phyloP scores from a whole-genome alignment of 1,140 invertebrate species.

The roundworm (Caenorhabditis elegans) region DNA sequence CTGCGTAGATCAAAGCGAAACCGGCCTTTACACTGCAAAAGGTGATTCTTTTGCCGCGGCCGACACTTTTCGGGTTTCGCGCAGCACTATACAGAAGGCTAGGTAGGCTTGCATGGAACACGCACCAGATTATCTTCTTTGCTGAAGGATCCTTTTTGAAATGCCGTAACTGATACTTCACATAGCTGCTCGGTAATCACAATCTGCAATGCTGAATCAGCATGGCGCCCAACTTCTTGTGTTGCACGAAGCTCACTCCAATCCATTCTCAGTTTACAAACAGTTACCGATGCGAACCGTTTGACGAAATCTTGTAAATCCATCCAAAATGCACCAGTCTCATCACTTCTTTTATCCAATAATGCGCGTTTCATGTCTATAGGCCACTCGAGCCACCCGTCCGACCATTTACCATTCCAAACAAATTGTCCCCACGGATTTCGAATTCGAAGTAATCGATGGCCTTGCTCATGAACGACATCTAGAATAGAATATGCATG shows the following conservation, averaged over 20 bases:
- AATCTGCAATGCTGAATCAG: constrained; percentile 37
- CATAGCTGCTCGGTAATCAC: neutral
- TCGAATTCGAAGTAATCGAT: constrained; percentile 78
- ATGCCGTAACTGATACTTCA: neutral
- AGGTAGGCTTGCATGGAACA: neutral
- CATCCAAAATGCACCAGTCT: constrained; percentile 96
- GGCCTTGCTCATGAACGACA: constrained; percentile 72
- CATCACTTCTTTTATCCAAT: constrained; percentile 75
- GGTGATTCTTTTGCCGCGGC: no score
- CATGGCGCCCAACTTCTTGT: constrained; percentile 70
- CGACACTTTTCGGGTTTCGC: no score
- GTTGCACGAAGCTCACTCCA: constrained; percentile 80
- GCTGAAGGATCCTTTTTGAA: neutral
- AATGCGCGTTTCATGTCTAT: constrained; percentile 75
- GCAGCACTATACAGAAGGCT: no score
- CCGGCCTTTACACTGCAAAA: no score
- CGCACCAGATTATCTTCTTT: neutral
- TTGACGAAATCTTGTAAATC: constrained; percentile 82
- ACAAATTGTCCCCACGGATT: constrained; percentile 98
- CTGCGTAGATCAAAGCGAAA: no score
- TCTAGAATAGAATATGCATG: constrained; percentile 97
- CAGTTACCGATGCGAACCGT: constrained; percentile 96
- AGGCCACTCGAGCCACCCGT: constrained; percentile 83
- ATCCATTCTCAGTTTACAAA: constrained; percentile 83
- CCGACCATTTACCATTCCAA: constrained; percentile 94